phyloP scores from a whole-genome alignment of 37 sponge, comb jelly and placozoan species.

The Haliclona indistincta region DNA sequence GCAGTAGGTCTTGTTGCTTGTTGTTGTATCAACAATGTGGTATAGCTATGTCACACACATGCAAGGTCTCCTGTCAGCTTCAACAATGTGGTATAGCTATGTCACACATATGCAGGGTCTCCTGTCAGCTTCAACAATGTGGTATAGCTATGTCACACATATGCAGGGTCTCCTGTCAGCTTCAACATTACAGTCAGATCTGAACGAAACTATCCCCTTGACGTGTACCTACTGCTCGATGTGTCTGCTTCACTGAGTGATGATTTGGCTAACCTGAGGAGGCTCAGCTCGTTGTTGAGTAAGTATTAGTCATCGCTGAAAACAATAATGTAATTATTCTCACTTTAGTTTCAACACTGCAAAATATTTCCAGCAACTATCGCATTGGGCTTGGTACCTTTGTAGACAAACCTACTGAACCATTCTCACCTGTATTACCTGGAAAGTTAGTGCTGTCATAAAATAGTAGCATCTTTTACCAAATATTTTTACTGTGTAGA shows the following conservation, averaged over 20 bases:
- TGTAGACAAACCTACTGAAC: background rate
- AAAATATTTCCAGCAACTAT: background rate
- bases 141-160: too few species aligned
- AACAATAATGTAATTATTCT: background rate
- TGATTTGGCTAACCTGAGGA: constrained; percentile 7
- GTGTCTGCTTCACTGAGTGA: constrained; percentile 26
- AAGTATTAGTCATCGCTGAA: background rate
- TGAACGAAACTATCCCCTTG: constrained; percentile 38
- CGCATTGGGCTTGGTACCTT: background rate
- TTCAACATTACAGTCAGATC: background rate
- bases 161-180: background rate
- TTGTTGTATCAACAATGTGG: too few species aligned
- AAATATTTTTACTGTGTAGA: too few species aligned
- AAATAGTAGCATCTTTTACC: too few species aligned
- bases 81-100: too few species aligned
- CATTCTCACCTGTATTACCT: background rate
- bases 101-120: too few species aligned
- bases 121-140: too few species aligned
- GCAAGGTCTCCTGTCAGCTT: too few species aligned
- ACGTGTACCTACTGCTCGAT: constrained; percentile 66
- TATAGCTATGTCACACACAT: too few species aligned
- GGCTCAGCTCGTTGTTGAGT: constrained; percentile 20
- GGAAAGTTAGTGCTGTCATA: too few species aligned
- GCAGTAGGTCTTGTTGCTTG: too few species aligned
- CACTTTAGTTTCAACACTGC: background rate